Base-by-base conservation (phyloP, 2,888 invertebrate genomes). In the Zele albiditarsus region DNA sequence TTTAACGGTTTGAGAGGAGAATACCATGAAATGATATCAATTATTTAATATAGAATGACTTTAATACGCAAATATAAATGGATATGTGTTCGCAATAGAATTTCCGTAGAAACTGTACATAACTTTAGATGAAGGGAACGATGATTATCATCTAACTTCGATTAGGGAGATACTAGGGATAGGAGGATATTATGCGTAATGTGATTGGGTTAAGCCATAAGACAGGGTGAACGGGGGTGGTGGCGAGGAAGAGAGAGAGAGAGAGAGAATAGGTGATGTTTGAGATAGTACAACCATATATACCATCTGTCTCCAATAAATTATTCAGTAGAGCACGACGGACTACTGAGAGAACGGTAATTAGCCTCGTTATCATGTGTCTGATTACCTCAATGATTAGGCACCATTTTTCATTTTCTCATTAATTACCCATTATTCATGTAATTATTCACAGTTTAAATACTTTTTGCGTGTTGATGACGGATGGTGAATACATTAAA, bases 321-420 rank as follows among this genome's bases (percentile, higher is more conserved):
- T 78, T 78, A 79, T 79, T 76, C 78, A 79, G 77, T 68, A 68
- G 76, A 62, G 27, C 66, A 74, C 74, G 70, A 75, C 67, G 65
- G 49, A 73, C 67, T 73, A 73, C 62, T 72, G 74, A 73, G 75
- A 78, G 72, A 53, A 65, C 74, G 63, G 68, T 77, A 77, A 79
- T 79, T 78, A 80, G 72, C 77, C 77, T 72, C 77, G 77, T 78
- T 78, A 79, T 79, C 80, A 76, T 75, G 73, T 77, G 33, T 70
- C 70, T 31, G 31, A 33, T 23, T 28, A 53, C 62, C 68, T 58
- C 42, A 53, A 74, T 63, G 25, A 65, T 70, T 65, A 38, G 14
- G 5, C 16, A 27, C 31, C 33, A 53, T 20, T 28, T 60, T 31
- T 62, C 25, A 27, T 38, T 49, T 10, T 33, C 46, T 42, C 60